These are phyloP conservation scores for Australoheros scitulus DNA, from an alignment of 2,113 vertebrate genomes.

Conservation along the genomic window DNA sequence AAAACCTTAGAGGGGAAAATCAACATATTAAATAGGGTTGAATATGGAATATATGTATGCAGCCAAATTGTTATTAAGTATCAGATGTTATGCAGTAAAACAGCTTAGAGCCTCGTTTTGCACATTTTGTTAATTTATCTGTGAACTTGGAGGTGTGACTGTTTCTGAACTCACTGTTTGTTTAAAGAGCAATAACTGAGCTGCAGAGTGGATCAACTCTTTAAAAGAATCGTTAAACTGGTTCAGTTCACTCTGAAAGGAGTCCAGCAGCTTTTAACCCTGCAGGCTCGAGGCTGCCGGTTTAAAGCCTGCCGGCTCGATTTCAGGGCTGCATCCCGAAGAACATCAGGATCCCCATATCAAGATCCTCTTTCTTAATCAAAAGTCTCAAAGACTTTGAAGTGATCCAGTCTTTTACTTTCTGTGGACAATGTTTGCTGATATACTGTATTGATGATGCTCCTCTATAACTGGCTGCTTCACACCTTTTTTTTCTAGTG, in stretches of 20 bases:
- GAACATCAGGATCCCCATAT: too few species aligned
- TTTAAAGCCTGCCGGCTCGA: too few species aligned
- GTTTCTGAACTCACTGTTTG: neutral
- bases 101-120: conserved; percentile 4
- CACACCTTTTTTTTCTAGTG: too few species aligned
- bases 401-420: too few species aligned
- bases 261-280: neutral
- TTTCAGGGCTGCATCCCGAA: neutral
- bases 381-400: too few species aligned
- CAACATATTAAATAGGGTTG: neutral
- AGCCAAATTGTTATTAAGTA: neutral
- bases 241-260: neutral
- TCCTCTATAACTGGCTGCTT: too few species aligned
- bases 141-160: conserved; percentile 12
- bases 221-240: too few species aligned
- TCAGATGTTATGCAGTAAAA: neutral
- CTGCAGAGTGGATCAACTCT: conserved; percentile 5
- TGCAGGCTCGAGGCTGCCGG: neutral
- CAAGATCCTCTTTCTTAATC: too few species aligned
- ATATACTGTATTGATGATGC: too few species aligned
- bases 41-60: neutral
- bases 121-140: conserved; percentile 41
- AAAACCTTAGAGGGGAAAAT: neutral
- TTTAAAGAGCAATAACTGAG: conserved; percentile 32
- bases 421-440: too few species aligned